Conservation (phyloP, 1,140 invertebrate genomes). For the Hycleus phaleratus region DNA sequence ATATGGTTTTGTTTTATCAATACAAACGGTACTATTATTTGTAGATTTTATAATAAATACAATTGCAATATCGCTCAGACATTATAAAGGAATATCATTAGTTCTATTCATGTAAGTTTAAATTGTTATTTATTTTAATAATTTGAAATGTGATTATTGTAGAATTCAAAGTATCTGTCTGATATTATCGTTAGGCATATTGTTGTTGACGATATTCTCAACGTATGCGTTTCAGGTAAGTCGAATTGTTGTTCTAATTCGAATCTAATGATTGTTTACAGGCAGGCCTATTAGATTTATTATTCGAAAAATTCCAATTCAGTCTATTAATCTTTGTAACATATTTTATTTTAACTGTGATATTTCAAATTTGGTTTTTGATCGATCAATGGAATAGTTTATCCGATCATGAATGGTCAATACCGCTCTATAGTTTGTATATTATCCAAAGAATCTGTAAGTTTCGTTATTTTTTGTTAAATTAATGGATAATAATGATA, state of each 20-base stretch:
- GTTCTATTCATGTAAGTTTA: conserved; percentile 37
- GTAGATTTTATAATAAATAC: conserved; percentile 35
- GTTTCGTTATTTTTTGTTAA: conserved; percentile 19
- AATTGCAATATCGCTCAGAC: conserved; percentile 28
- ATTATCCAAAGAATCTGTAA: conserved; percentile 54
- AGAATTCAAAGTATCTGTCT: conserved; percentile 64
- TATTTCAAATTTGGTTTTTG: conserved; percentile 52
- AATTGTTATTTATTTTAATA: conserved; percentile 6
- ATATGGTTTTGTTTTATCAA: conserved; percentile 29
- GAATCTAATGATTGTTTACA: conserved; percentile 30
- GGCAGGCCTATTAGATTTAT: conserved; percentile 59
- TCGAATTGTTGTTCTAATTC: conserved; percentile 16
- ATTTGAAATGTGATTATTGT: conserved; percentile 24
- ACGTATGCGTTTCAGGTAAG: conserved; percentile 67
- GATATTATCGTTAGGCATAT: conserved; percentile 53
- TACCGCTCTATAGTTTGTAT: conserved; percentile 50
- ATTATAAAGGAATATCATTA: conserved; percentile 33
- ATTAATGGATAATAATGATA: not conserved
- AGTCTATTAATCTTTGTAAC: conserved; percentile 48
- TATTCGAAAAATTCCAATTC: conserved; percentile 54
- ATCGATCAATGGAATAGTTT: conserved; percentile 48
- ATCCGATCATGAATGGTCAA: conserved; percentile 45
- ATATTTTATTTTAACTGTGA: conserved; percentile 50
- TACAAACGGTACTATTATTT: conserved; percentile 32
- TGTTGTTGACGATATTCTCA: conserved; percentile 60